Conservation (phyloP, 2,113 vertebrate genomes). For the Cisticola juncidis region DNA sequence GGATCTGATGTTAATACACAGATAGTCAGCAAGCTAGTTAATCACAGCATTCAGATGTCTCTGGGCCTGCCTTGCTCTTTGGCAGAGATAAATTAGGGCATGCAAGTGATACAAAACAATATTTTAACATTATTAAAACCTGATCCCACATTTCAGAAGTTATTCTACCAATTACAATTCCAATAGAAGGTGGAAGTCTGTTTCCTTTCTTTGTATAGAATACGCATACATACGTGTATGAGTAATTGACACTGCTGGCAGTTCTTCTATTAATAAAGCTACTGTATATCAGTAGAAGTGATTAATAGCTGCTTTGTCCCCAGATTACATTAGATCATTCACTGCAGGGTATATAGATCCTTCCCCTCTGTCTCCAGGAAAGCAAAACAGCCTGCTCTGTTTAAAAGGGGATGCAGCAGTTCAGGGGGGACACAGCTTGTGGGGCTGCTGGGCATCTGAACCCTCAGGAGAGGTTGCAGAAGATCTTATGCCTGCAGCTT, state of each 20-base stretch:
- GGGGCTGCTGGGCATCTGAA: background rate
- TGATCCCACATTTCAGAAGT: conserved; percentile 24
- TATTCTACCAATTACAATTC: background rate
- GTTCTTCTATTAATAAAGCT: conserved; percentile 7
- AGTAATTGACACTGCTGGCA: background rate
- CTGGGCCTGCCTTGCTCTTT: background rate
- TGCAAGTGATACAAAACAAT: conserved; percentile 6
- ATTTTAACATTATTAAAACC: conserved; percentile 39
- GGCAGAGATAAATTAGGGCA: conserved; percentile 53
- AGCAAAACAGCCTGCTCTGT: background rate
- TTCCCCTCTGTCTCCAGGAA: background rate
- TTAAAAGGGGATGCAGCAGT: background rate
- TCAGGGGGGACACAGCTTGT: background rate
- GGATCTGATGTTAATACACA: background rate
- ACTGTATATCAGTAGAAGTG: conserved; percentile 15
- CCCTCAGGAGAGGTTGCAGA: background rate
- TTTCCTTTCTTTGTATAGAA: background rate
- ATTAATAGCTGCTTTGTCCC: conserved; percentile 38
- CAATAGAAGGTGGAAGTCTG: background rate
- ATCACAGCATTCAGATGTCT: background rate
- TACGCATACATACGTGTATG: background rate
- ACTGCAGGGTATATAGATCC: background rate
- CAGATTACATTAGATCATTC: background rate
- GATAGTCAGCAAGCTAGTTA: conserved; percentile 27
- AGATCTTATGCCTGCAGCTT: background rate